Evolutionary conservation across 1,140 invertebrate genomes (phyloP).

Genomic region (Philaenus spumarius): DNA sequence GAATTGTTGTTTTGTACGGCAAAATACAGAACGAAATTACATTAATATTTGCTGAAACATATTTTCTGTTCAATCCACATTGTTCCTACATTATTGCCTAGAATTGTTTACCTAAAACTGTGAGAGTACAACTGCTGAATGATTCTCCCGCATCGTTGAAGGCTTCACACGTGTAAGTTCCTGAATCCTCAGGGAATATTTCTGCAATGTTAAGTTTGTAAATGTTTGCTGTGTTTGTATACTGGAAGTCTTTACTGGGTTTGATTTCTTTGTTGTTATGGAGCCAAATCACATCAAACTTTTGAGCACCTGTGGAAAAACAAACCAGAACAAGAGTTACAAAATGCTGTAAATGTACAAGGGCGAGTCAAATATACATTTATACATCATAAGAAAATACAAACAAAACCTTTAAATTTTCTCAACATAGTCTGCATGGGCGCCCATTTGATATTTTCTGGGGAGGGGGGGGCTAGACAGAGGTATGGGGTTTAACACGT

Average conservation of each 20-base stretch:
- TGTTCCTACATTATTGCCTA: not conserved
- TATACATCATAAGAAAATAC: too few species aligned
- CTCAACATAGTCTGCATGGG: too few species aligned
- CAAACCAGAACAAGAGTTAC: too few species aligned
- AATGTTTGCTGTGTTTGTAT: slow-evolving; percentile 81
- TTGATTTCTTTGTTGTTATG: slow-evolving; percentile 97
- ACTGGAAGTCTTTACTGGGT: slow-evolving; percentile 93
- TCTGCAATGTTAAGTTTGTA: slow-evolving; percentile 88
- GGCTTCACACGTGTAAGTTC: slow-evolving; percentile 92
- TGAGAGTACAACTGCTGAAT: slow-evolving; percentile 82
- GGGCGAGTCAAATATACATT: too few species aligned
- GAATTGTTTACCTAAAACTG: slow-evolving; percentile 57
- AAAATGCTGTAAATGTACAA: too few species aligned
- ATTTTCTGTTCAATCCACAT: not conserved
- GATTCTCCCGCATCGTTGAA: slow-evolving; percentile 93
- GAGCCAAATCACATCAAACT: slow-evolving; percentile 91
- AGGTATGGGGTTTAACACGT: too few species aligned
- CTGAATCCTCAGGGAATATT: slow-evolving; percentile 90
- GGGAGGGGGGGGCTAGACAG: too few species aligned
- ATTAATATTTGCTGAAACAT: not conserved
- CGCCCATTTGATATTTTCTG: too few species aligned
- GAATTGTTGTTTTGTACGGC: too few species aligned
- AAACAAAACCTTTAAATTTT: too few species aligned
- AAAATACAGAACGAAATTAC: not conserved
- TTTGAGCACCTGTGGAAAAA: slow-evolving; percentile 53